Evolutionary conservation across 2,113 vertebrate genomes (phyloP), one percentile per base, ranked within the genome.

Genomic region (Panurus biarmicus): DNA sequence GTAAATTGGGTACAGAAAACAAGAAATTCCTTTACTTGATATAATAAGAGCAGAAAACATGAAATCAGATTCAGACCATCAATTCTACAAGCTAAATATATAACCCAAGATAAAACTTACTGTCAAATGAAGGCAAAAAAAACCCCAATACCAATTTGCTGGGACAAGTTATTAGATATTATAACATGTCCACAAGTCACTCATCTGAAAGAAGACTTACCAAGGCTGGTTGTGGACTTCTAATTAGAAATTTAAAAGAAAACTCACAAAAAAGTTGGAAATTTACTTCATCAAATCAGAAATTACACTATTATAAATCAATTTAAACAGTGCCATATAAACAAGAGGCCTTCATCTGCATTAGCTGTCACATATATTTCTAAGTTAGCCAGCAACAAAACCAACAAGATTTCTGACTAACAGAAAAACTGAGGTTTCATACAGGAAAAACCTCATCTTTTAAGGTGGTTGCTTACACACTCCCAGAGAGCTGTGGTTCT

Each of bases 181-280:
- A 36, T 3, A 61, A 75, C 54, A 60, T 28, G 22, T 36, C 85
- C 69, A 66, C 5, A 67, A 87, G 81, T 56, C 91, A 94, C 97
- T 98, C 98, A 98, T 97, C 98, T 98, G 98, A 98, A 97, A 98
- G 97, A 95, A 98, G 97, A 96, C 97, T 97, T 96, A 97, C 97
- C 97, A 98, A 97, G 96, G 95, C 97, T 96, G 98, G 75, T 83
- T 65, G 58, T 29, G 97, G 96, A 97, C 97, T 97, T 98, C 96
- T 81, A 97, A 97, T 79, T 94, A 25, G 56, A 94, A 97, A 94
- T 96, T 92, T 78, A 97, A 94, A 96, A 96, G 94, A 95, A 97
- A 96, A 96, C 82, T 96, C 88, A 91, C 60, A 82, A 87, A 82
- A 81, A 18, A 79, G 48, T 42, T 85, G 75, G 38, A 89, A 83